These are phyloP conservation scores for Nasua narica DNA, from an alignment of 2,797 vertebrate genomes.

Conservation along the genomic window DNA sequence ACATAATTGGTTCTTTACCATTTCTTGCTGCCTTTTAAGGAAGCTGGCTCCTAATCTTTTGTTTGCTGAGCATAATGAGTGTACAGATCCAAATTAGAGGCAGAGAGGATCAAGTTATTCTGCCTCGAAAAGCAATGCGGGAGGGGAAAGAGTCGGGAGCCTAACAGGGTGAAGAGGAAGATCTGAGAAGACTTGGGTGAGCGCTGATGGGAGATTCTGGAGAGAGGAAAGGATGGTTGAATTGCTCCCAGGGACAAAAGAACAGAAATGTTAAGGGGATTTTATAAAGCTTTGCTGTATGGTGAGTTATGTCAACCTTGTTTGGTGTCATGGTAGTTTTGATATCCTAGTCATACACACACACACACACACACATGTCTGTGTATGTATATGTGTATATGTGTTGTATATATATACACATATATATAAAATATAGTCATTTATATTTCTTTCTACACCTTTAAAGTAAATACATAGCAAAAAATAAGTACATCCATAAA, in stretches of 20 bases:
- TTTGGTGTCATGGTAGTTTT: not conserved
- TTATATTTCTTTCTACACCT: not conserved
- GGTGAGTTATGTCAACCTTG: not conserved
- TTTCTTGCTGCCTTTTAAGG: constrained; percentile 39
- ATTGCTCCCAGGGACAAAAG: not conserved
- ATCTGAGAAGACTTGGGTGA: not conserved
- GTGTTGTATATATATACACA: too few species aligned
- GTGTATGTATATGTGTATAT: too few species aligned
- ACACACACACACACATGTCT: too few species aligned
- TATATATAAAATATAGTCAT: too few species aligned
- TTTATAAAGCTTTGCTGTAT: not conserved
- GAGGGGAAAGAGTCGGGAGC: not conserved
- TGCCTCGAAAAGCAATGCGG: not conserved
- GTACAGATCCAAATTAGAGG: constrained; percentile 36
- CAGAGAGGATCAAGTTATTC: constrained; percentile 19
- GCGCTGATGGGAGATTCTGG: not conserved
- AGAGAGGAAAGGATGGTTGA: not conserved
- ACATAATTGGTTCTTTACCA: constrained; percentile 25
- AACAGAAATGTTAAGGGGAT: not conserved
- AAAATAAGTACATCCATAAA: not conserved
- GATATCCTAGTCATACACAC: not conserved
- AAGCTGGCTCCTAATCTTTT: constrained; percentile 26
- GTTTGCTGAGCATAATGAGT: constrained; percentile 34
- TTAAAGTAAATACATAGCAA: not conserved
- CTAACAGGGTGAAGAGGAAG: not conserved